These are phyloP conservation scores for Porites cylindrica DNA, from an alignment of 92 coral and sea anemone genomes.

Conservation along the genomic window DNA sequence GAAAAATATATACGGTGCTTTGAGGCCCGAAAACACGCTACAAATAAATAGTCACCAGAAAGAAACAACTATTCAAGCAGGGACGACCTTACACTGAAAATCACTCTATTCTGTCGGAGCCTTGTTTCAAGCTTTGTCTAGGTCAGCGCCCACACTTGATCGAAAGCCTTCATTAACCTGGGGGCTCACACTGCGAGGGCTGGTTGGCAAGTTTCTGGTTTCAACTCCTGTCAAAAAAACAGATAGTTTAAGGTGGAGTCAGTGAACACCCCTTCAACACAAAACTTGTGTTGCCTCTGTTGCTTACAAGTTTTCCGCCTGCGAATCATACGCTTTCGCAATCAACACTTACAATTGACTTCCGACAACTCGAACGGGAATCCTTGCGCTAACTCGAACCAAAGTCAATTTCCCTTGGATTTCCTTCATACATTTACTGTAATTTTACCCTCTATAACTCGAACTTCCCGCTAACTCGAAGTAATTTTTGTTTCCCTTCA, in stretches of 20 bases:
- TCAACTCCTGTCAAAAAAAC: constrained; percentile 35
- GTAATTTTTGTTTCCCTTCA: no score
- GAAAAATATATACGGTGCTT: neutral
- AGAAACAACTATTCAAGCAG: no score
- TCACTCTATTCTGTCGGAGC: neutral
- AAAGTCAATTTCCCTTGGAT: no score
- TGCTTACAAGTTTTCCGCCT: neutral
- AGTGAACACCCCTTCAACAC: neutral
- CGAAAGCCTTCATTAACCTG: constrained; percentile 37
- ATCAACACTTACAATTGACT: neutral
- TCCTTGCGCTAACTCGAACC: no score
- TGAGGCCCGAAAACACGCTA: neutral
- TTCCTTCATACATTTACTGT: no score
- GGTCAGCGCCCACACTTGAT: constrained; percentile 24
- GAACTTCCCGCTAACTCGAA: no score
- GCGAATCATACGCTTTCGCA: neutral
- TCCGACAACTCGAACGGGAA: no score
- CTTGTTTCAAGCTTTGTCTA: constrained; percentile 31
- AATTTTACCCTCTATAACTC: no score
- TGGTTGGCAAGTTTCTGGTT: neutral
- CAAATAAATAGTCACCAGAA: neutral
- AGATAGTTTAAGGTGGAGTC: neutral
- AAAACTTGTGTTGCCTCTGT: neutral
- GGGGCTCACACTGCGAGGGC: neutral
- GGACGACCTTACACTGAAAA: no score